Evolutionary conservation across 2,888 invertebrate species (phyloP), one percentile per base, ranked within the genome.

Genomic region (Teleiodes luculella): DNA sequence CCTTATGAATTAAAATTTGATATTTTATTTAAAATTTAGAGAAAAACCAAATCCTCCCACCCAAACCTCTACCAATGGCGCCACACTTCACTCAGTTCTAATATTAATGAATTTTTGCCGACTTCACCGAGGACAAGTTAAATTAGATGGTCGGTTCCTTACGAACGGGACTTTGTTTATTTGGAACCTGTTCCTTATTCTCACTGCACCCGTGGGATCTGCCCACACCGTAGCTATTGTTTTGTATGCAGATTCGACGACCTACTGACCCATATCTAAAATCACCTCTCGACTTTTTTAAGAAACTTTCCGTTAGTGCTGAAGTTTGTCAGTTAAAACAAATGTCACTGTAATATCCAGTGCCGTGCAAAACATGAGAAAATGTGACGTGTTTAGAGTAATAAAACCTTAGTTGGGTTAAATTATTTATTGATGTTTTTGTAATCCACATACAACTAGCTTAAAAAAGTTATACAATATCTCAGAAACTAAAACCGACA

Each of bases 381-480:
- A 86, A 84, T 80, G 83, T 77, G 65, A 76, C 79, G 82, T 79
- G n/a, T n/a, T n/a, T n/a, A n/a, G n/a, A n/a, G n/a, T n/a, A n/a
- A n/a, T n/a, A n/a, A n/a, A n/a, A n/a, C n/a, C n/a, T n/a, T n/a
- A n/a, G n/a, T n/a, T n/a, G n/a, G n/a, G n/a, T n/a, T n/a, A n/a
- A n/a, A n/a, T n/a, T n/a, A n/a, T n/a, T n/a, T n/a, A n/a, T n/a
- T n/a, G n/a, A n/a, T n/a, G n/a, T n/a, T n/a, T n/a, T n/a, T n/a
- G n/a, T n/a, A n/a, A n/a, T n/a, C n/a, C n/a, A n/a, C n/a, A n/a
- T n/a, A n/a, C n/a, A n/a, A n/a, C n/a, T n/a, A n/a, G n/a, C n/a
- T n/a, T n/a, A n/a, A n/a, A n/a, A n/a, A n/a, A n/a, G n/a, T n/a
- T n/a, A n/a, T n/a, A n/a, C n/a, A n/a, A n/a, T n/a, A n/a, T n/a